phyloP scores from a whole-genome alignment of 2,888 invertebrate genomes.

The Phaonia tiefii region DNA sequence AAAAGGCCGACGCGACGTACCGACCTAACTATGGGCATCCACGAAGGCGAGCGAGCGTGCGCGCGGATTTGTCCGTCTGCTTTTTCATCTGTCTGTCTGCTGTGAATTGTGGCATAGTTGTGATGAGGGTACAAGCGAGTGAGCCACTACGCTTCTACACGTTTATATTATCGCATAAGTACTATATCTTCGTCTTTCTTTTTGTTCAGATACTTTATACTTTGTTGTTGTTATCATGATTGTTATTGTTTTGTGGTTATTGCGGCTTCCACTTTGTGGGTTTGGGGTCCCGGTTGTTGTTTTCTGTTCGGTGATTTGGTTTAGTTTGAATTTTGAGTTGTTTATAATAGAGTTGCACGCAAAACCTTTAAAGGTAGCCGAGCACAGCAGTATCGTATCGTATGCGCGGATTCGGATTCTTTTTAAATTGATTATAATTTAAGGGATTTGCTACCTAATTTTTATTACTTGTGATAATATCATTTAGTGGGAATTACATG shows the following conservation, averaged over 20 bases:
- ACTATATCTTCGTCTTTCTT: conserved; percentile 53
- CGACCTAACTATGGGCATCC: conserved; percentile 32
- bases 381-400: too few species aligned
- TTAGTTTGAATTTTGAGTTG: conserved; percentile 60
- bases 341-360: conserved; percentile 69
- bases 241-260: conserved; percentile 58
- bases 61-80: conserved; percentile 52
- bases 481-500: conserved; percentile 65
- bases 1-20: conserved; percentile 39
- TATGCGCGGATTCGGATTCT: conserved; percentile 67
- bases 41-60: conserved; percentile 48
- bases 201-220: conserved; percentile 52
- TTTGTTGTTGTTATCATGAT: conserved; percentile 64
- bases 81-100: not conserved
- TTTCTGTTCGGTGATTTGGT: conserved; percentile 40
- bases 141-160: too few species aligned
- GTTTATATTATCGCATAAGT: too few species aligned
- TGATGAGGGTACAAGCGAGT: conserved; percentile 20
- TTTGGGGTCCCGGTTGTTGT: conserved; percentile 41
- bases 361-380: conserved; percentile 56
- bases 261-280: conserved; percentile 66
- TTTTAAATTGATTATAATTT: conserved; percentile 67
- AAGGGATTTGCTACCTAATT: conserved; percentile 67
- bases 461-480: conserved; percentile 60
- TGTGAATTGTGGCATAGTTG: not conserved